Percentiles rank a stretch among this genome's conserved stretches.
Conservation (phyloP, 2,888 invertebrate species). For the Phasia obesa region DNA sequence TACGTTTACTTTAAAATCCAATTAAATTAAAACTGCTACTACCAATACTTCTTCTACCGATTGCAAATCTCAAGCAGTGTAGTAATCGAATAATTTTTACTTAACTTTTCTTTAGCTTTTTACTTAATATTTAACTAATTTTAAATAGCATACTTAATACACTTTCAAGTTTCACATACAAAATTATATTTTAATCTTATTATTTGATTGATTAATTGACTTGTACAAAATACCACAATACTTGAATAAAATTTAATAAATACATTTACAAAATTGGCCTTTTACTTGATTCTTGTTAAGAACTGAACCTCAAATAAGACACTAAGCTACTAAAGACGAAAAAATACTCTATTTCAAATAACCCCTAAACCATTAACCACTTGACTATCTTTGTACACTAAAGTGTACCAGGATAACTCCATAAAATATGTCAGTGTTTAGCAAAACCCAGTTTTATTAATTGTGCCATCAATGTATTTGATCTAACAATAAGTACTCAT, state of each 20-base stretch:
- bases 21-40: conserved; percentile 25
- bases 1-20: conserved; percentile 16
- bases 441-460: no score
- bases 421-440: no score
- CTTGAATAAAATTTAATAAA: conserved; percentile 44
- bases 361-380: no score
- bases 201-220: conserved; percentile 40
- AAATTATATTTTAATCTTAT: conserved; percentile 19
- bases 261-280: conserved; percentile 41
- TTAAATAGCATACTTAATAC: conserved; percentile 19
- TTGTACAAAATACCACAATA: conserved; percentile 47
- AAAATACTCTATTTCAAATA: not conserved
- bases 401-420: no score
- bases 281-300: not conserved
- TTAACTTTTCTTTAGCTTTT: conserved; percentile 13
- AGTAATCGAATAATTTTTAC: conserved; percentile 21
- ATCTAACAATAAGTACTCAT: no score
- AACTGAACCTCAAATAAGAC: no score
- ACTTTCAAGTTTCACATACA: conserved; percentile 15
- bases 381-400: no score
- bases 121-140: conserved; percentile 24
- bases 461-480: no score
- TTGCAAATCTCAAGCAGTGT: conserved; percentile 28
- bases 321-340: not conserved
- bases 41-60: conserved; percentile 10